Evolutionary conservation across 2,888 invertebrate genomes (phyloP).

Genomic region (Ceramica pisi): DNA sequence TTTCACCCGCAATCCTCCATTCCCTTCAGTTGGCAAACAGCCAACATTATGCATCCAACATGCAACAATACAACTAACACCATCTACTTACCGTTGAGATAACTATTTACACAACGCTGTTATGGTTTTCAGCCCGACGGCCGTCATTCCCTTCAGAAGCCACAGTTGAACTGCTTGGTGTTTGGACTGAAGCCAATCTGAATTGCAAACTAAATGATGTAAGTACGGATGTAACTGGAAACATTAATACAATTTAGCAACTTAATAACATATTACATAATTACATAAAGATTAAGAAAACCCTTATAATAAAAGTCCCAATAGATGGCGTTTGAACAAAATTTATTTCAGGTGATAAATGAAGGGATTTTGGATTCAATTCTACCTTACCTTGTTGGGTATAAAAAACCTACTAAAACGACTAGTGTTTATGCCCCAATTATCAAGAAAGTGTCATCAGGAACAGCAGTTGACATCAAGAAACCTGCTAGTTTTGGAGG

Average conservation of each 20-base stretch:
- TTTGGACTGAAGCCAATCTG: slow-evolving; percentile 88
- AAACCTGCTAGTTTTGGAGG: slow-evolving; percentile 89
- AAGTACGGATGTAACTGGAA: slow-evolving; percentile 67
- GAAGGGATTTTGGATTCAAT: slow-evolving; percentile 96
- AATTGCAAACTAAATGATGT: slow-evolving; percentile 90
- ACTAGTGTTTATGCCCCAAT: slow-evolving; percentile 89
- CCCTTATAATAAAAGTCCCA: slow-evolving; percentile 5
- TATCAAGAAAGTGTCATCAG: slow-evolving; percentile 87
- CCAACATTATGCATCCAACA: background rate
- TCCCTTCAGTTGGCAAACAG: background rate
- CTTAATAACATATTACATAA: background rate
- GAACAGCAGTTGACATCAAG: slow-evolving; percentile 81
- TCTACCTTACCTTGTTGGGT: slow-evolving; percentile 93
- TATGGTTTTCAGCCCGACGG: slow-evolving; percentile 71
- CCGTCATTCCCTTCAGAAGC: slow-evolving; percentile 79
- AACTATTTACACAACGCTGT: background rate
- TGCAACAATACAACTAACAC: slow-evolving; percentile 35
- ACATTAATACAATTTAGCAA: background rate
- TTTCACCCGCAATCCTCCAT: background rate
- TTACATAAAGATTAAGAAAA: too few species aligned
- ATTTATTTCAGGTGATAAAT: slow-evolving; percentile 92
- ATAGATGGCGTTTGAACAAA: slow-evolving; percentile 74
- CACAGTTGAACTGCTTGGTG: slow-evolving; percentile 86
- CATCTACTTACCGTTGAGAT: slow-evolving; percentile 59
- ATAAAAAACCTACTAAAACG: slow-evolving; percentile 89